A percentile compares a stretch with the other conserved stretches of the same genome.
Evolutionary conservation across 2,113 vertebrate genomes (phyloP).

Genomic region (Cisticola juncidis): DNA sequence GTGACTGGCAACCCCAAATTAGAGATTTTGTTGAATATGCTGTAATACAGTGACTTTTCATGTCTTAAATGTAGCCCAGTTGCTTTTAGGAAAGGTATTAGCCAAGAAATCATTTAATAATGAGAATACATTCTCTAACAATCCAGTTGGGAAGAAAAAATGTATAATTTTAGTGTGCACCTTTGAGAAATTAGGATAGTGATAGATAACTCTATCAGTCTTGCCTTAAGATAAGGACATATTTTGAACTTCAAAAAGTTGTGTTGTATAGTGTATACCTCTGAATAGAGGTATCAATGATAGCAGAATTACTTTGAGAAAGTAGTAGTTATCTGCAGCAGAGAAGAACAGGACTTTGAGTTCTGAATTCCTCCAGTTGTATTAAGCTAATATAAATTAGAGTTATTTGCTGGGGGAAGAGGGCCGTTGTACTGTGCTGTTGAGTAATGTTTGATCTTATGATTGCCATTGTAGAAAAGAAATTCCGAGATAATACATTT

Average conservation of each 20-base stretch:
- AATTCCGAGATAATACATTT: background rate
- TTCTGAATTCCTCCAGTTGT: background rate
- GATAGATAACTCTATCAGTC: background rate
- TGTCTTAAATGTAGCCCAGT: background rate
- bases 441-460: background rate
- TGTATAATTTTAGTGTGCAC: background rate
- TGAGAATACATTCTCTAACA: background rate
- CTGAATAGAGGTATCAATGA: background rate
- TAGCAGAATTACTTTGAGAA: background rate
- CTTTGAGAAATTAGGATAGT: background rate
- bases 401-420: background rate
- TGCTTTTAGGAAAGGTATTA: background rate
- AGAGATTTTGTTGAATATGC: background rate
- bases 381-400: background rate
- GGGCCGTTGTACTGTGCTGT: background rate
- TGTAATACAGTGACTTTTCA: background rate
- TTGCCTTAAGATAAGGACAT: background rate
- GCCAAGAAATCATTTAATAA: background rate
- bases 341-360: background rate
- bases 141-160: background rate
- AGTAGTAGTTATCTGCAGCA: background rate
- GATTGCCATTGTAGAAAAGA: background rate
- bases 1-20: background rate
- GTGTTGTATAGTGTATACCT: background rate
- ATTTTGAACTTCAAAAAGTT: background rate